Evolutionary conservation across 2,113 vertebrate genomes (phyloP).

Genomic region (Heterochromis multidens): DNA sequence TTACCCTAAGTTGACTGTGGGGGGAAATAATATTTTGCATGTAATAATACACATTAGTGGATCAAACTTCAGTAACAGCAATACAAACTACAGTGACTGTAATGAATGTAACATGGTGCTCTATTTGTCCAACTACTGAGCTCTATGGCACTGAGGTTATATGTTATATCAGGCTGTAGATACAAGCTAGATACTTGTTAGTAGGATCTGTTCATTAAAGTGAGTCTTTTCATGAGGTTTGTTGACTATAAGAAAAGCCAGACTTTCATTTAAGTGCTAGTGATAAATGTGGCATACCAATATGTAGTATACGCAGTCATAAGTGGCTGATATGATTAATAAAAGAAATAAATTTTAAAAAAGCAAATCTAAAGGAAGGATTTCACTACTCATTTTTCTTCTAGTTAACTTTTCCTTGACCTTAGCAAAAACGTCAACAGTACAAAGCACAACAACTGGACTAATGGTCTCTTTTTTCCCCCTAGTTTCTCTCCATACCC

Average conservation of each 20-base stretch:
- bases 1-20: not conserved
- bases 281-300: not conserved
- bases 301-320: not conserved
- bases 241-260: not conserved
- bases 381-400: constrained; percentile 3
- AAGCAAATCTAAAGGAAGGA: not conserved
- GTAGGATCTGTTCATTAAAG: not conserved
- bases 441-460: not conserved
- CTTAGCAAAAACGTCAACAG: constrained; percentile 5
- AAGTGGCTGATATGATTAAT: not conserved
- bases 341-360: not conserved
- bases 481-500: not conserved
- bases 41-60: not conserved
- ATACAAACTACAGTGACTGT: not conserved
- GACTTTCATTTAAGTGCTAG: not conserved
- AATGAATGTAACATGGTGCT: not conserved
- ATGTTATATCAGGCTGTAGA: not conserved
- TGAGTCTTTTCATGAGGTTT: not conserved
- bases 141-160: not conserved
- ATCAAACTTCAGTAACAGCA: not conserved
- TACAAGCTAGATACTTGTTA: not conserved
- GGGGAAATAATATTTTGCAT: not conserved
- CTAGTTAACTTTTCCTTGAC: constrained; percentile 39
- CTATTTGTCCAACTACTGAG: not conserved
- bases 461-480: constrained; percentile 32